Percentiles rank a stretch among this genome's conserved stretches.
These are phyloP conservation scores for Phrynocephalus guinanensis DNA, from an alignment of 2,797 vertebrate genomes.

Conservation along the genomic window DNA sequence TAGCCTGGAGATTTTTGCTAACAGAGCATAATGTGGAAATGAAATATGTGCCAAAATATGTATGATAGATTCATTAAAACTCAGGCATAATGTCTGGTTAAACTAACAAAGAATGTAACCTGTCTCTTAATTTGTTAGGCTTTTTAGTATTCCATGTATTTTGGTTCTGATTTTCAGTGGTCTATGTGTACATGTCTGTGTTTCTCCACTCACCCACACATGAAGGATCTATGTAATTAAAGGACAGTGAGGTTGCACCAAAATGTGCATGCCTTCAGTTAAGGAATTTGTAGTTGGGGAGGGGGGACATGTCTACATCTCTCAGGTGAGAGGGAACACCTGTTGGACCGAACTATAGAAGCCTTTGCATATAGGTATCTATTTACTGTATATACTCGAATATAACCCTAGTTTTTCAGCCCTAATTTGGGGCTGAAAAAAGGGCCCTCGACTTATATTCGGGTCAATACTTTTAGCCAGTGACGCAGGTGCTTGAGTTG, in stretches of 20 bases:
- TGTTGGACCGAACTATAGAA: background rate
- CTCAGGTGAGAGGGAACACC: background rate
- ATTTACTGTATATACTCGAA: too few species aligned
- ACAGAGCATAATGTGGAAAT: background rate
- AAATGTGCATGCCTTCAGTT: background rate
- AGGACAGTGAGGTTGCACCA: background rate
- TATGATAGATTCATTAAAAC: constrained; percentile 1
- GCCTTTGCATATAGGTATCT: too few species aligned
- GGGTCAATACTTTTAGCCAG: too few species aligned
- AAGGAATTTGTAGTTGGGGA: background rate
- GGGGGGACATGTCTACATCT: too few species aligned
- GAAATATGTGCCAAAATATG: constrained; percentile 11
- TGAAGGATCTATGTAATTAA: background rate
- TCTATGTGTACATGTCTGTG: background rate
- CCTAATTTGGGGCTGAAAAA: too few species aligned
- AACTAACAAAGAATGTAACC: too few species aligned
- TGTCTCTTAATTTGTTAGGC: background rate
- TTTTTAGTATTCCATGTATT: background rate
- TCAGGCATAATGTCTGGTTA: background rate
- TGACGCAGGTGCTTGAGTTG: too few species aligned
- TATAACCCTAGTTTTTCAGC: too few species aligned
- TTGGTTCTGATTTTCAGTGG: background rate
- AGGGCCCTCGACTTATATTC: too few species aligned
- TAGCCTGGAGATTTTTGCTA: background rate
- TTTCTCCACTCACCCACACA: background rate